phyloP scores from a whole-genome alignment of 2,113 vertebrate species.

The Chlorodrepanis virens region DNA sequence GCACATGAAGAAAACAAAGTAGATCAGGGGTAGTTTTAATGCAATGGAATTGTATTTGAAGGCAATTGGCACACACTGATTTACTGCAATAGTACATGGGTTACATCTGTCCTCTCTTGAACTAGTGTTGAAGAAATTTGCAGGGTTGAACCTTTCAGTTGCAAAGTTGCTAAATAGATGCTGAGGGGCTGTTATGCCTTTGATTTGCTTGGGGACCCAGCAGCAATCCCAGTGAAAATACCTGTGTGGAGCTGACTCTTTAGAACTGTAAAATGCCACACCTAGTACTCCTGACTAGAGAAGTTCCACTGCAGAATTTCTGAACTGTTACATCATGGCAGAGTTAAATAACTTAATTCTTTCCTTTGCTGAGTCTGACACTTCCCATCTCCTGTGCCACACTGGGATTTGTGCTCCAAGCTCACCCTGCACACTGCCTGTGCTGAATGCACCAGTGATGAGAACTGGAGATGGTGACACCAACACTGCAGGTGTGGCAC shows the following conservation, averaged over 20 bases:
- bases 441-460: not conserved
- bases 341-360: not conserved
- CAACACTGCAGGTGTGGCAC: rapidly evolving
- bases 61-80: not conserved
- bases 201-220: not conserved
- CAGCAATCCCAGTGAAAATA: not conserved
- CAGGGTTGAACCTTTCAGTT: not conserved
- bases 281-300: not conserved
- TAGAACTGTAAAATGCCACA: not conserved
- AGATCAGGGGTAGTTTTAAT: not conserved
- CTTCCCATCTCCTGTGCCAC: not conserved
- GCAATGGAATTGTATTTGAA: not conserved
- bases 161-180: not conserved
- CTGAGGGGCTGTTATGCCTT: not conserved
- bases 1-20: not conserved
- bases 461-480: not conserved
- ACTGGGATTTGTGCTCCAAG: not conserved
- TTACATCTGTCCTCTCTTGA: not conserved
- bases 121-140: not conserved
- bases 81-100: not conserved
- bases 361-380: not conserved
- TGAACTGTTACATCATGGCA: rapidly evolving
- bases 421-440: not conserved
- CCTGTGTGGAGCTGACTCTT: not conserved
- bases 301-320: rapidly evolving